These are phyloP conservation scores for Alaudala cheleensis DNA, from an alignment of 2,113 vertebrate genomes.

Conservation along the genomic window DNA sequence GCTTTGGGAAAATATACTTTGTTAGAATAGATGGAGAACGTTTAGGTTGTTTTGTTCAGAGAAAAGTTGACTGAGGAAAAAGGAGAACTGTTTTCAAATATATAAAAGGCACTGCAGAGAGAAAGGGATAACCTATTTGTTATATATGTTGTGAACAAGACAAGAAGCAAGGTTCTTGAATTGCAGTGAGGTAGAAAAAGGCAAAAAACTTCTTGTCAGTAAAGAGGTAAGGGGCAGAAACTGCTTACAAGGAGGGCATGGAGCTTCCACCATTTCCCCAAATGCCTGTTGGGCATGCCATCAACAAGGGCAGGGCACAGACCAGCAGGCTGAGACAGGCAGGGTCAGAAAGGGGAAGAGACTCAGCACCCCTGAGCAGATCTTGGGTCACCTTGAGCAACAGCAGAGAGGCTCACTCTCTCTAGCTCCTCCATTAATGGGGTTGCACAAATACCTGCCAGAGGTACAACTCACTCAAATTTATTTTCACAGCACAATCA, in stretches of 20 bases:
- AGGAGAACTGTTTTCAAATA: neutral
- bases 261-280: neutral
- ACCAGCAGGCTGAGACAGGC: neutral
- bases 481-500: neutral
- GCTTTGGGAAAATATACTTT: neutral
- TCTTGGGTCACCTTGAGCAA: rapidly evolving
- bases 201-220: neutral
- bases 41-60: neutral
- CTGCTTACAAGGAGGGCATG: neutral
- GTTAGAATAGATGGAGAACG: neutral
- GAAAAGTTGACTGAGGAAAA: neutral
- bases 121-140: neutral
- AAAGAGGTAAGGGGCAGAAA: neutral
- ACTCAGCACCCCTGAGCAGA: neutral
- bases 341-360: neutral
- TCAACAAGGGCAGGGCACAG: neutral
- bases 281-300: neutral
- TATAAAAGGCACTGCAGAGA: neutral
- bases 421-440: neutral
- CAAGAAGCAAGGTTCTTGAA: neutral
- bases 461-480: neutral
- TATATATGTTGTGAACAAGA: neutral
- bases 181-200: neutral
- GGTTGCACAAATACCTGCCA: neutral
- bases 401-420: rapidly evolving